Evolutionary conservation across 2,113 vertebrate species (phyloP), one percentile per base, ranked within the genome.

Genomic region (Bettongia penicillata): DNA sequence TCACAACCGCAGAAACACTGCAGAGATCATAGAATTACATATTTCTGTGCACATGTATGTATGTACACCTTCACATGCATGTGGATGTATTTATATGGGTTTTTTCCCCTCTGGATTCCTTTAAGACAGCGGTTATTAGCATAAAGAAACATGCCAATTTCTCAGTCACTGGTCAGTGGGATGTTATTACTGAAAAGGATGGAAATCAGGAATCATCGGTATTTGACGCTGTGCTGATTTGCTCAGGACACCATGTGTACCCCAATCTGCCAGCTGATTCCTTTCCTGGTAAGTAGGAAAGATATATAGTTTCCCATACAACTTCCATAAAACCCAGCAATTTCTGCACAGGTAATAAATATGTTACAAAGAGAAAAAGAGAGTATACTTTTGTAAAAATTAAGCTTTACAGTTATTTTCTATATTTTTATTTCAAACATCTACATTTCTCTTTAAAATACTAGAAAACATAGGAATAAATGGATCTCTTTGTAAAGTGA

Each of bases 181-280:
- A 99, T 7, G 96, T 99, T 84, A 96, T 99, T 94, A 99, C 98
- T 2, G 93, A 98, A 68, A 98, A 97, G 93, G 97, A 98, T 0
- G 99, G 99, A 89, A 98, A 98, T 25, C 98, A 99, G 96, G 98
- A 99, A 93, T 97, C 61, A 0, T 94, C 96, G 1, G 48, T 98
- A 90, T 99, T 99, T 98, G 99, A 99, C 96, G 99, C 98, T 26
- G 98, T 99, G 22, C 98, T 99, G 97, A 95, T 99, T 95, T 99
- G 99, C 96, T 98, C 99, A 26, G 99, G 99, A 89, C 99, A 98
- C 49, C 99, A 99, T 3, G 98, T 98, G 8, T 97, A 98, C 47
- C 99, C 99, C 9, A 96, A 98, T 53, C 97, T 98, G 53, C 99
- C 99, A 19, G 94, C 97, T 14, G 94, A 95, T 11, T 98, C 98